Evolutionary conservation across 2,113 vertebrate species (phyloP), one percentile per base, ranked within the genome.

Genomic region (Centrocercus urophasianus): DNA sequence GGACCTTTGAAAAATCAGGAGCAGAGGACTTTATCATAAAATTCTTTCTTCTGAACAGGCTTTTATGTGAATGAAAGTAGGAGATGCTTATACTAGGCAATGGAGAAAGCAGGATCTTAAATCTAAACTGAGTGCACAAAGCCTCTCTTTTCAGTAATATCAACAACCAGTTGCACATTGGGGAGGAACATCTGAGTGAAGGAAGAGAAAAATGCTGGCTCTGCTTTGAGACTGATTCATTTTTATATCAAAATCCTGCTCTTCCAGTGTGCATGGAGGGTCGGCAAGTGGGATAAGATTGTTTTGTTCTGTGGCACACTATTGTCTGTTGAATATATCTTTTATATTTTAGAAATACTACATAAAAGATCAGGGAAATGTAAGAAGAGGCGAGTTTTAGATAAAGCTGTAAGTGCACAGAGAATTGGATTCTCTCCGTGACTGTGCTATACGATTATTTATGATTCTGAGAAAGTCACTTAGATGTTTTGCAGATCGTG

Each of bases 61-160:
- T 61, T 75, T 79, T 45, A 20, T 45, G 32, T 69, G 43, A 79
- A 15, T 50, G 16, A 60, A 18, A 83, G 25, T 24, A 22, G 45
- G 20, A 60, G 15, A 17, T 76, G 8, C 5, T 59, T 77, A 4
- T 57, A 52, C 25, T 59, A 19, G 70, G 38, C 12, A 19, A 9
- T 34, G 69, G 18, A 70, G 30, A 38, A 47, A 75, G 52, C 0
- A 0, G 20, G 28, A 12, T 52, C 18, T 59, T n/a, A 40, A n/a
- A 43, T 5, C 47, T 60, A 43, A 56, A 24, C 10, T 2, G 12
- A 79, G 25, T 8, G 27, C 54, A 60, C 17, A 50, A 6, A 0
- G 16, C 28, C 59, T 64, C 24, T 42, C 9, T 34, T 65, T 73
- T 21, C 38, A 60, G 13, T 34, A 2, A 28, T 47, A 28, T 16